Evolutionary conservation across 2,797 vertebrate species (phyloP).

Genomic region (Acropternis orthonyx): DNA sequence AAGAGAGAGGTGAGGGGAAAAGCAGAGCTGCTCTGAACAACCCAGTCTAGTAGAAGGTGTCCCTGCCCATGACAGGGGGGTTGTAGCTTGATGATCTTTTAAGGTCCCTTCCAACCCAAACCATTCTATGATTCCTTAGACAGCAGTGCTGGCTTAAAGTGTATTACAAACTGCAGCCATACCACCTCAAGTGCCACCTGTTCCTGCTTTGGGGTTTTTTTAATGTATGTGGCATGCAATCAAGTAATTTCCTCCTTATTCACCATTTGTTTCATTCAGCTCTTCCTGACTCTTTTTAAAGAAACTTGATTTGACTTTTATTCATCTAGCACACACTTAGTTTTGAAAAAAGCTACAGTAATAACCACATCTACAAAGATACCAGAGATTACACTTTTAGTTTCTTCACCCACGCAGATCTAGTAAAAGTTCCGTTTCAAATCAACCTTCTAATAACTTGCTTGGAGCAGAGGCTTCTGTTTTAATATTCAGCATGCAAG

Average conservation of each 20-base stretch:
- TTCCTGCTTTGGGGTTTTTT: neutral
- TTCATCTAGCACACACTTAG: neutral
- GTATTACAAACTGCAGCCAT: neutral
- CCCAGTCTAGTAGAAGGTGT: neutral
- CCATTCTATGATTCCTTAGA: neutral
- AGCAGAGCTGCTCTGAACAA: neutral
- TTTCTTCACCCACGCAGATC: neutral
- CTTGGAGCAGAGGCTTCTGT: neutral
- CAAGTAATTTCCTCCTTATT: neutral
- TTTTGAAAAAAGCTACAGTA: neutral
- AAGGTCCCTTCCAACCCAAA: neutral
- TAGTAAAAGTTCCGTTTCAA: neutral
- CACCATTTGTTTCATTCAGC: neutral
- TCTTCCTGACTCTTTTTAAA: neutral
- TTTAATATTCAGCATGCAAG: neutral
- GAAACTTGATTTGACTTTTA: neutral
- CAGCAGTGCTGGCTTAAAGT: neutral
- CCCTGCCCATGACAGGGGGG: neutral
- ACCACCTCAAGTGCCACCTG: neutral
- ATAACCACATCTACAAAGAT: neutral
- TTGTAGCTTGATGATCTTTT: neutral
- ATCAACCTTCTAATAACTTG: neutral
- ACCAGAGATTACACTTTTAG: neutral
- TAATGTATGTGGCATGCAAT: neutral
- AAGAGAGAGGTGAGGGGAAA: neutral